Conservation (phyloP, 2,888 invertebrate species). For the Eupsilia transversa region DNA sequence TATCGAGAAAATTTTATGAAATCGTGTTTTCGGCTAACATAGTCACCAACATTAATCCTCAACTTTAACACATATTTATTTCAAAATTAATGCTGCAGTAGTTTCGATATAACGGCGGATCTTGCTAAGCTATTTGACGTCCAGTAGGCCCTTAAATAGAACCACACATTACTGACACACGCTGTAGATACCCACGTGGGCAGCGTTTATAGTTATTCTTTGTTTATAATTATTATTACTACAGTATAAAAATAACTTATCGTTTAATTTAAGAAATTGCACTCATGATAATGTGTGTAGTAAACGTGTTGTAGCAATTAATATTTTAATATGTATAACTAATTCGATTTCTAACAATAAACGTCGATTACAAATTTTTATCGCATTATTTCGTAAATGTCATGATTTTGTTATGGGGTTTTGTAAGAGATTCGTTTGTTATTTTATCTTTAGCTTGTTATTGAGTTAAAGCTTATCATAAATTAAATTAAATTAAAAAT, state of each 20-base stretch:
- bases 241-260: slow-evolving; percentile 4
- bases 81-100: too few species aligned
- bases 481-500: too few species aligned
- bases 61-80: too few species aligned
- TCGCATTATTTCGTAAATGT: slow-evolving; percentile 47
- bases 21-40: too few species aligned
- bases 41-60: too few species aligned
- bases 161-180: background rate
- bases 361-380: slow-evolving; percentile 43
- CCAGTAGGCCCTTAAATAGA: background rate
- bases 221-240: background rate
- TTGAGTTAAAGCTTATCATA: background rate
- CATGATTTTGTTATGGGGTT: slow-evolving; percentile 40
- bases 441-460: background rate
- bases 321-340: slow-evolving; percentile 32
- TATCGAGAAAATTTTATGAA: too few species aligned
- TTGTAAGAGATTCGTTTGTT: slow-evolving; percentile 3
- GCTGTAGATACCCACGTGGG: background rate
- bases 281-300: background rate
- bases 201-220: background rate
- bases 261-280: background rate
- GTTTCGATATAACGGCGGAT: too few species aligned
- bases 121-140: too few species aligned
- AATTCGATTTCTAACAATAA: slow-evolving; percentile 41
- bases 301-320: slow-evolving; percentile 21